A percentile compares a stretch with the other conserved stretches of the same genome.
phyloP scores from a whole-genome alignment of 1,140 invertebrate species.

The Trichomalopsis sarcophagae region DNA sequence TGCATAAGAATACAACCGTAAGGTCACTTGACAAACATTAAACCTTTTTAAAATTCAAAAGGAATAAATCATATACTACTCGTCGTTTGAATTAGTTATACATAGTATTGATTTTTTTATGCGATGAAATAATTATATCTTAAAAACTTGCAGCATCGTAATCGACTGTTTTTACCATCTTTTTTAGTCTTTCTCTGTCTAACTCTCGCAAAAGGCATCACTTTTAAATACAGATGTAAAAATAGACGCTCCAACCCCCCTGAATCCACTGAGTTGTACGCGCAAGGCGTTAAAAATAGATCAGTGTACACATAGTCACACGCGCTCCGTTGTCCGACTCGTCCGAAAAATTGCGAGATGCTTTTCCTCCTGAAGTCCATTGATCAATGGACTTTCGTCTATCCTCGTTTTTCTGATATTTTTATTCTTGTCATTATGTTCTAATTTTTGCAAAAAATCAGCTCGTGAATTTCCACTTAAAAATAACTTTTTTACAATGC shows the following conservation, averaged over 20 bases:
- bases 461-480: no score
- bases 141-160: not conserved
- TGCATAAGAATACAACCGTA: not conserved
- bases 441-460: no score
- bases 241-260: slow-evolving; percentile 25
- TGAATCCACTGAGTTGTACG: slow-evolving; percentile 32
- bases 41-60: no score
- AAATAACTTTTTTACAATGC: no score
- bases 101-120: no score
- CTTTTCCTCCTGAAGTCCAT: not conserved
- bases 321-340: not conserved
- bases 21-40: no score
- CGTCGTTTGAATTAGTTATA: no score
- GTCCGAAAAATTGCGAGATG: not conserved
- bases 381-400: not conserved
- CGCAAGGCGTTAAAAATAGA: slow-evolving; percentile 28
- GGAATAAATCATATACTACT: no score
- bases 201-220: slow-evolving; percentile 30
- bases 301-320: not conserved
- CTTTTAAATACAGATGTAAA: slow-evolving; percentile 44
- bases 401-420: not conserved
- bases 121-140: no score
- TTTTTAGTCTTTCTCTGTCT: not conserved
- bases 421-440: not conserved
- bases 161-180: not conserved